A percentile compares a stretch with the other conserved stretches of the same genome.
Evolutionary conservation across 2,113 vertebrate species (phyloP).

Genomic region (Sceloporus undulatus): DNA sequence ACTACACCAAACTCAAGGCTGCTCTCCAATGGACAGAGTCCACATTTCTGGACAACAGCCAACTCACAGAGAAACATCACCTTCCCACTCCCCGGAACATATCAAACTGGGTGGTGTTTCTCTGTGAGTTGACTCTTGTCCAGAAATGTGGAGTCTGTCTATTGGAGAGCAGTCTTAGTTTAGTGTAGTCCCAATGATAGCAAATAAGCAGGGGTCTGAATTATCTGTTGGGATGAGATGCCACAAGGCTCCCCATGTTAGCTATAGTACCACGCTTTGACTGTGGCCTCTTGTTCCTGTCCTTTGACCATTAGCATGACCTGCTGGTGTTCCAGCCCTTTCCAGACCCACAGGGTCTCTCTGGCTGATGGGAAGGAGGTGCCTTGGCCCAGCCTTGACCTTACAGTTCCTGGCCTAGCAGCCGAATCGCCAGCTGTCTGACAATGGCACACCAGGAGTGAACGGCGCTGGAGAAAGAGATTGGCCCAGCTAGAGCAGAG

Average conservation of each 20-base stretch:
- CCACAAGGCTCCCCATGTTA: not conserved
- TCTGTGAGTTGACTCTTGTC: not conserved
- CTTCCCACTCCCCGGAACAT: no score
- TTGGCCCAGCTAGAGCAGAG: constrained; percentile 34
- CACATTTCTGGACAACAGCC: no score
- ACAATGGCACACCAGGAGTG: constrained; percentile 48
- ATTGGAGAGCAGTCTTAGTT: not conserved
- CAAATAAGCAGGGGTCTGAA: not conserved
- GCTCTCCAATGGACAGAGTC: no score
- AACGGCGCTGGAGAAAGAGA: constrained; percentile 48
- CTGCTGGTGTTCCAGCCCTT: constrained; percentile 11
- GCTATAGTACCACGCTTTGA: constrained; percentile 24
- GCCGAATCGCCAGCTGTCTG: constrained; percentile 50
- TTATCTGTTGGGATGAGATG: constrained; percentile 12
- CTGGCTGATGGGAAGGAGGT: constrained; percentile 25
- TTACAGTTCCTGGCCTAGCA: constrained; percentile 57
- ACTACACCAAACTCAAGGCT: no score
- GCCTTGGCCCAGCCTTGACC: constrained; percentile 42
- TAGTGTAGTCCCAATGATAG: not conserved
- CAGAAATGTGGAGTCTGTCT: constrained; percentile 1
- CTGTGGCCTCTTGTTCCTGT: constrained; percentile 30
- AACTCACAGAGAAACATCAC: no score
- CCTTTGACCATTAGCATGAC: constrained; percentile 39
- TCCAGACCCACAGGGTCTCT: constrained; percentile 26
- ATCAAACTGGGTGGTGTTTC: not conserved